Evolutionary conservation across 1,140 invertebrate genomes (phyloP), one percentile per base, ranked within the genome.

Genomic region (Dreissena polymorpha): DNA sequence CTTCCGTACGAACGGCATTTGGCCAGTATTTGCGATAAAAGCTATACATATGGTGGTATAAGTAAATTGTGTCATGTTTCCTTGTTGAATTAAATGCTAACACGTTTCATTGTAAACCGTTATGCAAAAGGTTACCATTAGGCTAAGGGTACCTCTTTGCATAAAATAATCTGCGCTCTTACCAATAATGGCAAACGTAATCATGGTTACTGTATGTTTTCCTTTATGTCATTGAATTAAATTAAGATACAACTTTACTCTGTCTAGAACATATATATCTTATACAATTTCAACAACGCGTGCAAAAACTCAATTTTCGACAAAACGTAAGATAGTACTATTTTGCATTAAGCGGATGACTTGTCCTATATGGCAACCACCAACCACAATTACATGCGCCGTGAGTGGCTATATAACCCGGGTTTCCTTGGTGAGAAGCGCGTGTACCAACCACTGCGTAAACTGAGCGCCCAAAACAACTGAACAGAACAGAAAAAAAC

Each of bases 341-440:
- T 69, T 69, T 69, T 69, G 67, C 67, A 29, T 69, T 69, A 29
- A 69, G 67, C 5, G 67, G 67, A 69, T 10, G 67, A n/a, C 18
- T n/a, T 2, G 60, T n/a, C 23, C 18, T 2, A 63, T 63, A n/a
- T n/a, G 18, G 10, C 7, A 5, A 18, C 18, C 18, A n/a, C 60
- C 18, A 63, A 63, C 60, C 60, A 63, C 2, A 63, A 2, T 63
- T 10, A 18, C 23, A n/a, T 10, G 2, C 23, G 60, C 18, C 60
- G 23, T 2, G 18, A 63, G 18, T 10, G 60, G 60, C 2, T n/a
- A 18, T 63, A 5, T 2, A 63, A 63, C 2, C 39, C 39, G 39
- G 39, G 39, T 39, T n/a, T 8, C 39, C 39, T 5, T 39, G 39
- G 39, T 39, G 39, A 39, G 39, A 39, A 39, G 39, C 39, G 39